These are phyloP conservation scores for Caenorhabditis brenneri DNA, from an alignment of 1,140 invertebrate genomes.

Conservation along the genomic window DNA sequence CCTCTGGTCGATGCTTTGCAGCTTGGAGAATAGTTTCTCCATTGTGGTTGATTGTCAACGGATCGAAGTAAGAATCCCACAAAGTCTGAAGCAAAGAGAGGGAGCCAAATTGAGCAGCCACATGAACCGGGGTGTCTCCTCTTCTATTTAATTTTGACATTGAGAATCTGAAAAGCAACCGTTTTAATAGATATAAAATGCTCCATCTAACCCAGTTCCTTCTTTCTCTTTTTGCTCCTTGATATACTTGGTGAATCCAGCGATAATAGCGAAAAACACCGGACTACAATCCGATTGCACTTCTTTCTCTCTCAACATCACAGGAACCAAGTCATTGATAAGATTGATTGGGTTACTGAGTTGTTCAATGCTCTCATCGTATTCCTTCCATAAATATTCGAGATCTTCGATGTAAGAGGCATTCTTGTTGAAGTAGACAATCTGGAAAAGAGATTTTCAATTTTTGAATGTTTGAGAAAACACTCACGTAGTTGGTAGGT, in stretches of 20 bases:
- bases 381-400: constrained; percentile 33
- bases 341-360: neutral
- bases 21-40: neutral
- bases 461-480: neutral
- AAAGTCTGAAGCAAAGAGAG: neutral
- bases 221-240: neutral
- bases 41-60: neutral
- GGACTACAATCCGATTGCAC: neutral
- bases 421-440: constrained; percentile 3
- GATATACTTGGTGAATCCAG: neutral
- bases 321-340: neutral
- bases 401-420: neutral
- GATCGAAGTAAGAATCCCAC: constrained; percentile 5
- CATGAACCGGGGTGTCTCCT: constrained; percentile 11
- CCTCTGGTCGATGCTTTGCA: neutral
- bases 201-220: neutral
- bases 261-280: neutral
- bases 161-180: neutral
- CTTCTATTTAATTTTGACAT: constrained; percentile 19
- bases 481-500: neutral
- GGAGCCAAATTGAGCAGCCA: neutral
- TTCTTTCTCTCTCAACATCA: neutral
- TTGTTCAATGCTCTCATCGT: neutral
- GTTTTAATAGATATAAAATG: neutral
- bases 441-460: neutral